Conservation (phyloP, 1,140 invertebrate species). For the Chironomus tepperi region DNA sequence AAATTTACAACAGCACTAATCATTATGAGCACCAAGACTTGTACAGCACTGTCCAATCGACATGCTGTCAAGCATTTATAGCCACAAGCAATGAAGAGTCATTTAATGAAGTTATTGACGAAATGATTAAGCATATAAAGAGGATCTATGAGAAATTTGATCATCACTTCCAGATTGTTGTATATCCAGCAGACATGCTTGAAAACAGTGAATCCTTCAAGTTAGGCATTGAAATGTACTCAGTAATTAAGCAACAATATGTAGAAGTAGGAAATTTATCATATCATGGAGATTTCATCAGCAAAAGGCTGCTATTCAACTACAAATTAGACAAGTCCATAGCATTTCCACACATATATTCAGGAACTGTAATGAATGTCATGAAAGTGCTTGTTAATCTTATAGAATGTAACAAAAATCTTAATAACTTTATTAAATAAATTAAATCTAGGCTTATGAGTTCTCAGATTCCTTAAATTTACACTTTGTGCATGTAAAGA, state of each 20-base stretch:
- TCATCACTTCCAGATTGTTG: conserved; percentile 48
- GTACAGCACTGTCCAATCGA: conserved; percentile 48
- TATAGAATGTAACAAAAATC: background rate
- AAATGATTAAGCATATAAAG: conserved; percentile 39
- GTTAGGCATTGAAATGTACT: conserved; percentile 53
- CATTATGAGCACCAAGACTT: conserved; percentile 38
- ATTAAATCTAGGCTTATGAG: conserved; percentile 44
- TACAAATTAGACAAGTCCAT: conserved; percentile 41
- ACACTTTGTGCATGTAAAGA: conserved; percentile 94
- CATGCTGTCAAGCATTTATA: conserved; percentile 45
- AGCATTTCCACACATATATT: conserved; percentile 46
- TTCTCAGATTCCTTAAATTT: conserved; percentile 66
- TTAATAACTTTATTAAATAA: background rate
- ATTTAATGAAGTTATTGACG: conserved; percentile 41
- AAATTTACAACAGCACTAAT: conserved; percentile 44
- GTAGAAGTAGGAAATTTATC: conserved; percentile 53
- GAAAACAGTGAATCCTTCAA: conserved; percentile 46
- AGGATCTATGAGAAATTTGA: conserved; percentile 47
- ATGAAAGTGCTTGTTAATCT: conserved; percentile 30
- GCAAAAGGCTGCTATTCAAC: conserved; percentile 52
- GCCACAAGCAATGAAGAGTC: conserved; percentile 36
- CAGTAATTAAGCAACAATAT: conserved; percentile 43
- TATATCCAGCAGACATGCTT: conserved; percentile 42
- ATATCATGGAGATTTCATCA: conserved; percentile 49
- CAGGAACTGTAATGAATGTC: conserved; percentile 50